Conservation (phyloP, 2,888 invertebrate genomes). For the Spodoptera littoralis region DNA sequence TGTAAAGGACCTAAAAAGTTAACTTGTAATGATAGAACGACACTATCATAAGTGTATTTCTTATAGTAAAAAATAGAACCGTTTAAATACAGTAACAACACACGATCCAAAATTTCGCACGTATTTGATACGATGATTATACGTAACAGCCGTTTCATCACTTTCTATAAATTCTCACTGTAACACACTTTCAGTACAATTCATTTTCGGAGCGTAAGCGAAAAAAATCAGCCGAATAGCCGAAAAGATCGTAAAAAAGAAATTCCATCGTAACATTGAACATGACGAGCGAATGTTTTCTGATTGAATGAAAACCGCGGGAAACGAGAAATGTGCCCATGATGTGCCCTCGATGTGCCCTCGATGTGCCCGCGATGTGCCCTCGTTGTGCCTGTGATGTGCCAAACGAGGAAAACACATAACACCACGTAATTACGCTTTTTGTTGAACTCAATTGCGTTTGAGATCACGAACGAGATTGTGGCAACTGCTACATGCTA, state of each 20-base stretch:
- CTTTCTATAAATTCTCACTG: constrained; percentile 24
- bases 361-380: no score
- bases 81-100: no score
- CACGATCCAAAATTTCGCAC: not conserved
- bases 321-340: constrained; percentile 21
- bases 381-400: constrained; percentile 10
- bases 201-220: constrained; percentile 21
- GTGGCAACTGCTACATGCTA: constrained; percentile 1
- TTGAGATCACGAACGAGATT: constrained; percentile 28
- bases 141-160: constrained; percentile 14
- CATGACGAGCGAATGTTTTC: constrained; percentile 55
- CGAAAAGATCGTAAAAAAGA: constrained; percentile 44
- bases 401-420: constrained; percentile 52
- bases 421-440: constrained; percentile 55
- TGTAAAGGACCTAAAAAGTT: no score
- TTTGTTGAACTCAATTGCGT: constrained; percentile 48
- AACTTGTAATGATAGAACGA: no score
- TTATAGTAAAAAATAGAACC: no score
- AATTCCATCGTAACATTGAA: constrained; percentile 41
- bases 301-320: constrained; percentile 56
- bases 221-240: constrained; percentile 30
- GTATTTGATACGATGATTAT: constrained; percentile 20
- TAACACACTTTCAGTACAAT: constrained; percentile 16
- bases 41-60: no score
- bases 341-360: no score